Conservation (phyloP, 2,113 vertebrate species). For the Onychorhynchus coronatus region DNA sequence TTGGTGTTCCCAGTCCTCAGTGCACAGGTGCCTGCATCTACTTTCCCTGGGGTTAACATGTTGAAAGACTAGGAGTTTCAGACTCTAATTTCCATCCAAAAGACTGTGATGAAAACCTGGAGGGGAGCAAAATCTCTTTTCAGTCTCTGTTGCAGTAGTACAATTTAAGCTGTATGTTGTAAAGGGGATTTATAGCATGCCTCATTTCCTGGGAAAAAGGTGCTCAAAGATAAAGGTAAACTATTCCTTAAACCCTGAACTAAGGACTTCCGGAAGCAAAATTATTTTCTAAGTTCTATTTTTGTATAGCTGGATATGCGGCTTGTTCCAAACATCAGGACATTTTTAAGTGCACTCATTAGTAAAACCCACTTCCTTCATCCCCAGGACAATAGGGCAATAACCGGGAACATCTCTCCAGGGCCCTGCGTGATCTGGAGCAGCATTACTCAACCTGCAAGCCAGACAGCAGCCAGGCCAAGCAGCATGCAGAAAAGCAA, state of each 20-base stretch:
- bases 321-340: not conserved
- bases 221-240: not conserved
- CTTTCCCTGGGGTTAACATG: not conserved
- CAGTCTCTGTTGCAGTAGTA: not conserved
- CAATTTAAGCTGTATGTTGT: not conserved
- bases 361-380: constrained; percentile 7
- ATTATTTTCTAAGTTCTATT: not conserved
- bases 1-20: not conserved
- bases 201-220: not conserved
- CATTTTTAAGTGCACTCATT: not conserved
- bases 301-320: not conserved
- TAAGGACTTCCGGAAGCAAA: not conserved
- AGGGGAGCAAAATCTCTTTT: not conserved
- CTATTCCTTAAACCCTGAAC: not conserved
- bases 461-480: not conserved
- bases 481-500: not conserved
- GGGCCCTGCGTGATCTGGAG: not conserved
- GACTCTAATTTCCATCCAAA: not conserved
- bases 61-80: not conserved
- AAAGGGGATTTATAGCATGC: not conserved
- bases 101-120: not conserved
- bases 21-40: not conserved
- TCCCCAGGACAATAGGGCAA: constrained; percentile 5
- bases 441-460: constrained; percentile 1
- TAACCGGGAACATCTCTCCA: not conserved